Evolutionary conservation across 2,797 vertebrate genomes (phyloP), one percentile per base, ranked within the genome.

Genomic region (Lithobates pipiens): DNA sequence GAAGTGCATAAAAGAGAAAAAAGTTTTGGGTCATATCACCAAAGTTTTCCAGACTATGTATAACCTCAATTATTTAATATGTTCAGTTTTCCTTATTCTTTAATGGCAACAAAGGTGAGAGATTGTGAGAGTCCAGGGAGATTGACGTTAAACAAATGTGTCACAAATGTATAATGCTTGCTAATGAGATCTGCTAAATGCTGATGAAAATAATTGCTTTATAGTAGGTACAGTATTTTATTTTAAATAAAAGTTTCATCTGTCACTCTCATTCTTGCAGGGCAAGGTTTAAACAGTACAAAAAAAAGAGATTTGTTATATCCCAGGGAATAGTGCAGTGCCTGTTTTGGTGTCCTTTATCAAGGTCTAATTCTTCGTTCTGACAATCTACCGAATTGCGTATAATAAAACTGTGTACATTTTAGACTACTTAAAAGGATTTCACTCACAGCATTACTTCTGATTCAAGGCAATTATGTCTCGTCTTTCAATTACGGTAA

Each of bases 91-190:
- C 89, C 16, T 90, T 83, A 18, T 75, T 88, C 65, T 85, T 79
- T 81, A 75, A 44, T 89, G 44, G 74, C 61, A 88, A 10, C 0
- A 9, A 91, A 90, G 76, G 25, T 39, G 75, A 91, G 89, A 34
- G 21, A 80, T 88, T 90, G 91, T 84, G 34, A 90, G 44, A 82
- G 71, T 10, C 36, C 25, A 67, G 0, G 77, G 46, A 90, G 90
- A 89, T 27, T 67, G 88, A 80, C 91, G 69, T 83, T 73, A 50
- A 90, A 84, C 88, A 91, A 91, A 91, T 90, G 90, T 81, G 78
- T 91, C 85, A 92, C 88, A 91, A 92, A 74, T n/a, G 36, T 23
- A 50, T 85, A 92, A 76, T 88, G 71, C 81, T 89, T 90, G 71
- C 76, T 89, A 91, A 80, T 85, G 77, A 80, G 88, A 68, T 86